Evolutionary conservation across 1,140 invertebrate species (phyloP).

Genomic region (Bathynomus jamesi): DNA sequence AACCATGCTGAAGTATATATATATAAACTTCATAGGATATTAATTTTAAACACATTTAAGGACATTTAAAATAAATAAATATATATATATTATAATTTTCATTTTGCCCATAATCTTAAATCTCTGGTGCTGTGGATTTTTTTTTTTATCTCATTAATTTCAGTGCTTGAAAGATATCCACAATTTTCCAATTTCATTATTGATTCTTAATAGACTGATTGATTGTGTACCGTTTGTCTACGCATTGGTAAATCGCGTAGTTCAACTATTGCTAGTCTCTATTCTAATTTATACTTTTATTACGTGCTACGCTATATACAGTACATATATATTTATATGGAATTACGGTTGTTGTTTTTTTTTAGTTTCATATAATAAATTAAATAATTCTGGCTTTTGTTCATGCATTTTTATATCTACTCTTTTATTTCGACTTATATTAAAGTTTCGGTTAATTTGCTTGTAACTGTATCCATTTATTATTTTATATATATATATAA

Average conservation of each 20-base stretch:
- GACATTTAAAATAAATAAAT: background rate
- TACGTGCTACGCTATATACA: background rate
- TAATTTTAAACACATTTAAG: constrained; percentile 3
- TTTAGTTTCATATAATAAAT: background rate
- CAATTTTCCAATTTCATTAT: no score
- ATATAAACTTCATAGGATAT: no score
- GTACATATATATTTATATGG: constrained; percentile 8
- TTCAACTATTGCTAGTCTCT: background rate
- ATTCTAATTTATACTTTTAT: background rate
- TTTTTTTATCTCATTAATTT: background rate
- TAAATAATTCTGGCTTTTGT: background rate
- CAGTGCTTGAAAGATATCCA: background rate
- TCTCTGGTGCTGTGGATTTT: background rate
- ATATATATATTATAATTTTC: background rate
- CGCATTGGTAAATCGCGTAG: no score
- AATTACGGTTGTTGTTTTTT: background rate
- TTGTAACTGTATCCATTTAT: background rate
- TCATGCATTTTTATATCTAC: background rate
- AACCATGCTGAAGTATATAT: background rate
- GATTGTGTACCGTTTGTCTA: no score
- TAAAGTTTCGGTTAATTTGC: no score
- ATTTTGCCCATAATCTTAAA: background rate
- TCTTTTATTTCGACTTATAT: background rate
- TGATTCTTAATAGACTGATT: no score
- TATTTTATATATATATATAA: background rate